Evolutionary conservation across 1,140 invertebrate species (phyloP), one percentile per base, ranked within the genome.

Genomic region (Drosophila sechellia): DNA sequence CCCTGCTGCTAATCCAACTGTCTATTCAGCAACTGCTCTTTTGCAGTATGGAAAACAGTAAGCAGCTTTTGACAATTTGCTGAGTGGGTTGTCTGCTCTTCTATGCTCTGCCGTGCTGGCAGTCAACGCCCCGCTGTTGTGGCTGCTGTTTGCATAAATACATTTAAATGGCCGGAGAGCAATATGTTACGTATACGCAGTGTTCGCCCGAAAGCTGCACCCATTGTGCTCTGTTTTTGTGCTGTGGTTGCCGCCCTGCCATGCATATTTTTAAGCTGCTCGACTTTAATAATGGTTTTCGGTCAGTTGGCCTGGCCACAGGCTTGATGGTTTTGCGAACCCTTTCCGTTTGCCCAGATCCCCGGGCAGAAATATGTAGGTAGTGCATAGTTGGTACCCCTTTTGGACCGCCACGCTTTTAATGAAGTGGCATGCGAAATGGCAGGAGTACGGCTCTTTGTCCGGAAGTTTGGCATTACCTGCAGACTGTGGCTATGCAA

Each of bases 41-140:
- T 37, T 2, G 31, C 5, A 53, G 35, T 70, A 70, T 50, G 64
- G 42, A 45, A 61, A 58, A 53, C 64, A 70, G 50, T 68, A 73
- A 87, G 83, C 75, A 73, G 84, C 83, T 87, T 89, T 87, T 89
- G 83, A 89, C 83, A 87, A 89, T 87, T 87, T 87, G 83, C 70
- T 86, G 81, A 86, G 69, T 83, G 64, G 48, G 45, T 56, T 57
- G 71, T 43, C 59, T 65, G 52, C 34, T n/a, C n/a, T 59, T 12
- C 40, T 55, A 43, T 49, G 53, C 58, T 73, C 31, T 25, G 8
- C 20, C 5, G 25, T 46, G 22, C 45, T 5, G 37, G 34, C 55
- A 57, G 58, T 70, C 55, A 46, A 68, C 59, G 65, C 70, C 43
- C 57, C 37, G 40, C 42, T 49, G 22, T 46, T 60, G 53, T 42